Base-by-base conservation (phyloP, 2,888 invertebrate genomes). In the Ernsta delagoae region DNA sequence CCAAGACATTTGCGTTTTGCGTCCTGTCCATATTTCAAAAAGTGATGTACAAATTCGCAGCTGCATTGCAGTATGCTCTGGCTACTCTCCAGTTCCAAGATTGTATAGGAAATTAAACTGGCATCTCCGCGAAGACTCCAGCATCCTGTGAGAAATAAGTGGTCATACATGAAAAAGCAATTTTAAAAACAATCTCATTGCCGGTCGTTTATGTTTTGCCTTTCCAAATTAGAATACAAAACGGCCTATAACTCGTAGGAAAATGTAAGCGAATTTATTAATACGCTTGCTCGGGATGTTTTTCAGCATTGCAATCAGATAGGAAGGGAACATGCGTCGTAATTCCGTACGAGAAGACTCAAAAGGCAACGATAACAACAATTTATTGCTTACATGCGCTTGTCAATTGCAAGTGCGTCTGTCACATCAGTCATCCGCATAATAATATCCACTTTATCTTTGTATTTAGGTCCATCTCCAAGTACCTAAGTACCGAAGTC, bases 51-150 rank as follows among this genome's bases (percentile, higher is more conserved):
- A 62, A 73, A 71, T 61, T 66, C 72, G 72, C 70, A 74, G 74
- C 76, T 78, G 90, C 89, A 88, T 78, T 89, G 89, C 88, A 88
- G 78, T 82, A 83, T 81, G 71, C 73, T 77, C 89, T 91, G 91
- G 92, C 90, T 82, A 70, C 71, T 75, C 79, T 92, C 92, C 92
- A 92, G 88, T 78, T 86, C 80, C 78, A 74, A 88, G 84, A 90
- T 90, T 89, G 87, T 87, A 83, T 84, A 82, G 80, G 83, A 86
- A 89, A 88, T 89, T 87, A 85, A 85, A 80, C 78, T 77, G 77
- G 78, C 83, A 81, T 87, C 79, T 78, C 79, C 72, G 72, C 77
- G 71, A 73, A 73, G 76, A 75, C 73, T 71, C 61, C 54, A 43
- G 39, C 43, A 39, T 56, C 61, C 45, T 57, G 61, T 31, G 53